phyloP scores from a whole-genome alignment of 2,797 vertebrate species.

The Muscicapa comitata region DNA sequence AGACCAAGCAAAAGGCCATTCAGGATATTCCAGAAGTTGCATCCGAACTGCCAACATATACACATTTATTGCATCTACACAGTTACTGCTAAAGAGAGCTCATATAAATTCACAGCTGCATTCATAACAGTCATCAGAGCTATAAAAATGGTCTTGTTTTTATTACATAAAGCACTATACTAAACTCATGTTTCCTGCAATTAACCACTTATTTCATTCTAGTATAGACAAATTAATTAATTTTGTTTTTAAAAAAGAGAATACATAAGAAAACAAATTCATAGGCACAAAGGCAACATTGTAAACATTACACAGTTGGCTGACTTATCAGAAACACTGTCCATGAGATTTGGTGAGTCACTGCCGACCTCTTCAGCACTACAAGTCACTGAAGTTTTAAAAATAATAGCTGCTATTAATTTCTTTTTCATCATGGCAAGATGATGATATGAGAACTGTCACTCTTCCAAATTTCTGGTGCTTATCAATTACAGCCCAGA shows the following conservation, averaged over 20 bases:
- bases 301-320: neutral
- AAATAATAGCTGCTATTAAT: neutral
- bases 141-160: neutral
- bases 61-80: neutral
- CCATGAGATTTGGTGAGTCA: neutral
- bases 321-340: neutral
- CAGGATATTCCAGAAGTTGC: neutral
- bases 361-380: neutral
- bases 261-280: neutral
- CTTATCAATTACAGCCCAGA: neutral
- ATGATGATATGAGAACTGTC: neutral
- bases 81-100: neutral
- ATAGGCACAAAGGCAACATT: neutral
- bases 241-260: neutral
- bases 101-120: neutral
- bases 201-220: neutral
- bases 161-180: neutral
- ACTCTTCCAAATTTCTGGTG: neutral
- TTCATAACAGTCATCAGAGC: neutral
- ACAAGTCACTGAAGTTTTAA: neutral
- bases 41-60: neutral
- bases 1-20: neutral
- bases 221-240: neutral
- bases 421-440: neutral
- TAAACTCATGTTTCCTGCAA: neutral